These are phyloP conservation scores for Cinara cedri DNA, from an alignment of 2,888 invertebrate genomes.

Conservation along the genomic window DNA sequence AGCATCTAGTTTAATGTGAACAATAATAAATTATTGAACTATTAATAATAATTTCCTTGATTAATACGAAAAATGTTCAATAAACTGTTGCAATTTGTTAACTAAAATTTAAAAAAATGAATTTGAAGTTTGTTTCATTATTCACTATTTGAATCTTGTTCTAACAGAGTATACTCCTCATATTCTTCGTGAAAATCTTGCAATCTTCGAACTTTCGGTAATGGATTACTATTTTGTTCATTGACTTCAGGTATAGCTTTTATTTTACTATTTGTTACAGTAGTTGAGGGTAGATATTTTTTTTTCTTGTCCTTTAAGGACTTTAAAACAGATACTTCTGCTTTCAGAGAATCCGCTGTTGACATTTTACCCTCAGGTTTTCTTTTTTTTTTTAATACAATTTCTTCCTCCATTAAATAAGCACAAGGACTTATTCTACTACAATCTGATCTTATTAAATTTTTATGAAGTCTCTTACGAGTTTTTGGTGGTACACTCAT, in stretches of 20 bases:
- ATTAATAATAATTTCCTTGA: too few relatives aligned
- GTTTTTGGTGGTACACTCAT: neutral
- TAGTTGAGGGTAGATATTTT: neutral
- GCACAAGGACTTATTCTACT: slow-evolving; percentile 30
- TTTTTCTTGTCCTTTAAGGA: slow-evolving; percentile 17
- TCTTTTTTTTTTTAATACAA: slow-evolving; percentile 36
- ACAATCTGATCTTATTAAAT: slow-evolving; percentile 29
- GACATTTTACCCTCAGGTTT: neutral
- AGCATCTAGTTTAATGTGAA: too few relatives aligned
- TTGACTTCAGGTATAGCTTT: neutral
- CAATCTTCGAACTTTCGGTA: slow-evolving; percentile 37
- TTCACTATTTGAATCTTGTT: slow-evolving; percentile 37
- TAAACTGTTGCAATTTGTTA: neutral
- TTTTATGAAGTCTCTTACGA: slow-evolving; percentile 9
- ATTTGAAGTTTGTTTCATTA: neutral
- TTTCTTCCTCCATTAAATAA: slow-evolving; percentile 47
- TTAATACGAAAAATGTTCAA: neutral
- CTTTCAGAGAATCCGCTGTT: slow-evolving; percentile 26
- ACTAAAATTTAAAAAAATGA: neutral
- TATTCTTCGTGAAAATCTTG: slow-evolving; percentile 54
- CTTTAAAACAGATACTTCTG: neutral
- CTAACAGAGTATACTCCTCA: slow-evolving; percentile 25
- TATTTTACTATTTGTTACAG: neutral
- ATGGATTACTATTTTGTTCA: neutral
- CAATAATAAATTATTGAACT: too few relatives aligned